These are phyloP conservation scores for Hipparchia semele DNA, from an alignment of 2,888 invertebrate genomes.

Conservation along the genomic window DNA sequence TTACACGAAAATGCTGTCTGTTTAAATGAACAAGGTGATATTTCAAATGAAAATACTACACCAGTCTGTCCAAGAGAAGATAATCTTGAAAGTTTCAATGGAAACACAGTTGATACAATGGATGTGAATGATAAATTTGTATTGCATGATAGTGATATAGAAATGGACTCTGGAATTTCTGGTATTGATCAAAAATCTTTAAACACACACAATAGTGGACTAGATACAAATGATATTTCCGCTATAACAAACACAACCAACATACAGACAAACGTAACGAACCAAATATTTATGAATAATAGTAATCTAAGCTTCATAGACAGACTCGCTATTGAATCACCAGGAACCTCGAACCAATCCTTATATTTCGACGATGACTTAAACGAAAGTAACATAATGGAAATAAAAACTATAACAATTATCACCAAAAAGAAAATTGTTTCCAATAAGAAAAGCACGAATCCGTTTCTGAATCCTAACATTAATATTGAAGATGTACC, in stretches of 20 bases:
- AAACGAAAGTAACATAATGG: slow-evolving; percentile 81
- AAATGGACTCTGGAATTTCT: slow-evolving; percentile 62
- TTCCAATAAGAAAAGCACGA: slow-evolving; percentile 61
- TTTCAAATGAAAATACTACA: slow-evolving; percentile 31
- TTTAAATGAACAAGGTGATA: slow-evolving; percentile 21
- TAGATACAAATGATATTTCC: slow-evolving; percentile 46
- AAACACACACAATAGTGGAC: slow-evolving; percentile 42
- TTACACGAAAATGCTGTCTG: slow-evolving; percentile 30
- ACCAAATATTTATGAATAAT: slow-evolving; percentile 68
- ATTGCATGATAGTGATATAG: slow-evolving; percentile 44
- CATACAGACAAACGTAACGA: slow-evolving; percentile 63
- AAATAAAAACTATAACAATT: slow-evolving; percentile 78
- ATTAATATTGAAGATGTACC: slow-evolving; percentile 47
- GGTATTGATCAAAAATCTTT: slow-evolving; percentile 62
- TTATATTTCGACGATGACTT: slow-evolving; percentile 76
- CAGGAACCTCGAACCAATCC: slow-evolving; percentile 67
- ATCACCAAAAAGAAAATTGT: slow-evolving; percentile 71
- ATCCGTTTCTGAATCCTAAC: slow-evolving; percentile 73
- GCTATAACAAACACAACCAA: slow-evolving; percentile 56
- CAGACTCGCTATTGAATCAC: slow-evolving; percentile 70
- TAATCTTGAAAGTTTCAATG: neutral
- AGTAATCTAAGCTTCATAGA: slow-evolving; percentile 76
- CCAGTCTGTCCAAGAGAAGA: neutral
- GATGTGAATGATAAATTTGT: slow-evolving; percentile 17
- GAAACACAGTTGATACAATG: neutral